A percentile compares a stretch with the other conserved stretches of the same genome.
These are phyloP conservation scores for Tretioscincus oriximinensis DNA, from an alignment of 2,113 vertebrate species.

Conservation along the genomic window DNA sequence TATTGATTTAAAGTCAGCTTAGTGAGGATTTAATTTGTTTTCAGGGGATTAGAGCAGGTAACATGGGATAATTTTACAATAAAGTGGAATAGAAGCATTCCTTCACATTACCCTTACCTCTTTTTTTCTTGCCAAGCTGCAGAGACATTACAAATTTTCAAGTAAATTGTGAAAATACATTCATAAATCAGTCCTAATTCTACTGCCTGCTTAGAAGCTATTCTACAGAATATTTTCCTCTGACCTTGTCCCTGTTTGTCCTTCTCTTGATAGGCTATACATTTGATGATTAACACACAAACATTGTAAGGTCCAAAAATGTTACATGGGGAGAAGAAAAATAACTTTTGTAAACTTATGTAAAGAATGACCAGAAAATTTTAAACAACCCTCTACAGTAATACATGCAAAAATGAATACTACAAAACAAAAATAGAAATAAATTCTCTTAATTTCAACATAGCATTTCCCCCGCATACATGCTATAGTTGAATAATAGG, in stretches of 20 bases:
- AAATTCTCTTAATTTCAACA: conserved; percentile 29
- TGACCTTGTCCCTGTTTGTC: conserved; percentile 78
- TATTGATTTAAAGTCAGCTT: conserved; percentile 99
- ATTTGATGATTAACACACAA: conserved; percentile 32
- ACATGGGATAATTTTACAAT: conserved; percentile 94
- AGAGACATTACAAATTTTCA: conserved; percentile 84
- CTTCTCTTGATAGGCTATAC: conserved; percentile 49
- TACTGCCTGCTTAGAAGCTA: conserved; percentile 67
- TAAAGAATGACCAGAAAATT: background rate
- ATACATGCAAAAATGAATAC: conserved; percentile 22
- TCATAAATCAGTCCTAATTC: conserved; percentile 82
- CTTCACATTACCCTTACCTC: conserved; percentile 74
- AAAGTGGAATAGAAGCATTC: conserved; percentile 82
- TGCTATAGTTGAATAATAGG: background rate
- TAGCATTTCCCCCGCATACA: background rate
- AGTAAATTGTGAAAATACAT: conserved; percentile 81
- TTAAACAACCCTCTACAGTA: background rate
- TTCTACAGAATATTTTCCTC: conserved; percentile 65
- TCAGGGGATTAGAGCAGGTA: conserved; percentile 97
- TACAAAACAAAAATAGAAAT: conserved; percentile 13
- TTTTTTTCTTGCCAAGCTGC: conserved; percentile 70
- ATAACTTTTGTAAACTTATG: conserved; percentile 50
- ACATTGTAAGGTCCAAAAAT: conserved; percentile 23
- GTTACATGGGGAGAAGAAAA: background rate
- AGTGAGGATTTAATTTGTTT: conserved; percentile 99